phyloP scores from a whole-genome alignment of 1,140 invertebrate species.

The Leptinotarsa defecta region DNA sequence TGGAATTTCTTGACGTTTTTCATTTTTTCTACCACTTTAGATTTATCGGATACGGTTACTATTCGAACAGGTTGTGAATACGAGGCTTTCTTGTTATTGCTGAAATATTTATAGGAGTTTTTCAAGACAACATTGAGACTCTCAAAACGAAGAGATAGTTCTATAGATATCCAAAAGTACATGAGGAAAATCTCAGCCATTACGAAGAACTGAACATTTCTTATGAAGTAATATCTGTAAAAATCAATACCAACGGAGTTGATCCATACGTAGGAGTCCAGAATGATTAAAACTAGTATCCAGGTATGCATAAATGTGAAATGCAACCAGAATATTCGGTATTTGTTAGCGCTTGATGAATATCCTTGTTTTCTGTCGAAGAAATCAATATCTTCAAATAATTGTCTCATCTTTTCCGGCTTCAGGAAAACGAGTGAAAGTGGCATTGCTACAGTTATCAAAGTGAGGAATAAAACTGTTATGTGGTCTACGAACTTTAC shows the following conservation, averaged over 20 bases:
- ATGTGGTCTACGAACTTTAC: background rate
- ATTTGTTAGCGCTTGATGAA: background rate
- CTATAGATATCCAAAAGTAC: background rate
- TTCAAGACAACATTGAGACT: background rate
- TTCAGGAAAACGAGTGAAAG: background rate
- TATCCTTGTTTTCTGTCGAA: background rate
- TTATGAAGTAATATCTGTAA: background rate
- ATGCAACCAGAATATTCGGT: background rate
- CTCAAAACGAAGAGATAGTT: background rate
- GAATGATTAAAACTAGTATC: background rate
- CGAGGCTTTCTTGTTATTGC: background rate
- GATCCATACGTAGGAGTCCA: background rate
- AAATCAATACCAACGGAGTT: slow-evolving; percentile 1
- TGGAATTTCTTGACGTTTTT: slow-evolving; percentile 5
- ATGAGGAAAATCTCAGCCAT: background rate
- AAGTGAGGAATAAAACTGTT: background rate
- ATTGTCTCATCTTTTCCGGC: background rate
- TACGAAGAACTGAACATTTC: background rate
- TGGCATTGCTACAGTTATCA: background rate
- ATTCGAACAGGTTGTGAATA: background rate
- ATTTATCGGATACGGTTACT: background rate
- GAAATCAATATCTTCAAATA: background rate
- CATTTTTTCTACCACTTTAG: background rate
- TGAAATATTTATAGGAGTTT: background rate
- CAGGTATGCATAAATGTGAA: background rate